Conservation (phyloP, 2,113 vertebrate genomes). For the Regulus satrapa region DNA sequence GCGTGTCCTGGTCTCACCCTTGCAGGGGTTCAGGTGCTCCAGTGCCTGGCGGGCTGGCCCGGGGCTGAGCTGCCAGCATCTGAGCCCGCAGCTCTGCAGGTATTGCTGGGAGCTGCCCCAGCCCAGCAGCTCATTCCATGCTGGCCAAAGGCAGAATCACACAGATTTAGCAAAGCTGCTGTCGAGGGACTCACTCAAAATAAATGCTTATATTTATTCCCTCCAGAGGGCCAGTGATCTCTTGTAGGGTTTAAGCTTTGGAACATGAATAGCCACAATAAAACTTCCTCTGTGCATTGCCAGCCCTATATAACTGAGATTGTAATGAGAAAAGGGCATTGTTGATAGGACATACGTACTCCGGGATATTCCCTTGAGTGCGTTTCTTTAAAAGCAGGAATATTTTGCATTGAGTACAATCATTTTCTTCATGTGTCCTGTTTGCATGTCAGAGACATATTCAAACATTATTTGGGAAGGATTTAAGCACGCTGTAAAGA, state of each 20-base stretch:
- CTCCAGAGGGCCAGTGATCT: not conserved
- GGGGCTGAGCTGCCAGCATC: not conserved
- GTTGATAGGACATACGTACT: not conserved
- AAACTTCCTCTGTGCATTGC: not conserved
- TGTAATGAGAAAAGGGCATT: not conserved
- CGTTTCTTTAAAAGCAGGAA: constrained; percentile 37
- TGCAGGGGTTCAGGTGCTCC: not conserved
- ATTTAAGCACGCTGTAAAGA: not conserved
- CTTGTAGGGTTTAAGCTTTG: not conserved
- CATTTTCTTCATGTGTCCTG: constrained; percentile 6
- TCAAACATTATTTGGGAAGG: not conserved
- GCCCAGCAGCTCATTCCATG: not conserved
- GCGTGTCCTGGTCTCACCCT: not conserved
- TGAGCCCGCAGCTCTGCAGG: rapidly evolving
- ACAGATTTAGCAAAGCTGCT: not conserved
- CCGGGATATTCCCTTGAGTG: not conserved
- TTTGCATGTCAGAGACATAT: not conserved
- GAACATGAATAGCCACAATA: not conserved
- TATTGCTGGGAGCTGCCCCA: rapidly evolving
- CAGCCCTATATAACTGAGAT: not conserved
- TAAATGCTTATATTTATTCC: not conserved
- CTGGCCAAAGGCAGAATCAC: not conserved
- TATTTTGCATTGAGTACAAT: not conserved
- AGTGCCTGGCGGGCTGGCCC: not conserved
- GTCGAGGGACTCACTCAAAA: not conserved